Evolutionary conservation across 2,113 vertebrate species (phyloP).

Genomic region (Nothoprocta pentlandii): DNA sequence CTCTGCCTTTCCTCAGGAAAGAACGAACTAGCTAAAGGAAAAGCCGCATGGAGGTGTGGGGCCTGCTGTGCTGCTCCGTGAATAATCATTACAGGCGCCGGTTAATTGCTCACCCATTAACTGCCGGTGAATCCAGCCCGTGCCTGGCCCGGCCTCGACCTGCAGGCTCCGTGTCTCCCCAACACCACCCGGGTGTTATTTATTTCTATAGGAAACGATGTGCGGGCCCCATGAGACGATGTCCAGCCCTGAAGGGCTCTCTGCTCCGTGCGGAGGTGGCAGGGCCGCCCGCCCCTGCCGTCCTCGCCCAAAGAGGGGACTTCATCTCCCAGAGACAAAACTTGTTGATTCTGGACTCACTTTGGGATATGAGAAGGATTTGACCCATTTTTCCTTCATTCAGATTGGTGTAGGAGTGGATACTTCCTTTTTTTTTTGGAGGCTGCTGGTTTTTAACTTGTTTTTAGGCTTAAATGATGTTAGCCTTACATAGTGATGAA

Average conservation of each 20-base stretch:
- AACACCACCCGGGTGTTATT: too few species aligned
- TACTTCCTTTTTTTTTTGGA: neutral
- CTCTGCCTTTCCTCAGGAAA: neutral
- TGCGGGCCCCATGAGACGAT: fast-evolving
- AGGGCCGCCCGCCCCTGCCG: neutral
- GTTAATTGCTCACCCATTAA: conserved; percentile 73
- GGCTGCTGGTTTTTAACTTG: neutral
- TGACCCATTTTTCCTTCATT: neutral
- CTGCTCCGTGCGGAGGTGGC: neutral
- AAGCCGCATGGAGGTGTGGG: neutral
- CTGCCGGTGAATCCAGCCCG: neutral
- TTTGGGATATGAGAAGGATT: neutral
- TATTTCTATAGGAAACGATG: neutral
- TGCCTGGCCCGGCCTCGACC: conserved; percentile 18
- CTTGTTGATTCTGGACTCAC: neutral
- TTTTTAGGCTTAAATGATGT: neutral
- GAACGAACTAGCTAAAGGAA: neutral
- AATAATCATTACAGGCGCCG: neutral
- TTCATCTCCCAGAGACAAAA: neutral
- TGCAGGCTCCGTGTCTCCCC: too few species aligned
- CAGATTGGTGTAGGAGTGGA: neutral
- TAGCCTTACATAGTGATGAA: neutral
- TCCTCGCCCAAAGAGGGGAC: fast-evolving
- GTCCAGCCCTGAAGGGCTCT: neutral
- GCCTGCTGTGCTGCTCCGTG: neutral